Evolutionary conservation across 2,797 vertebrate species (phyloP).

Genomic region (Crossoptilon crossoptilon): DNA sequence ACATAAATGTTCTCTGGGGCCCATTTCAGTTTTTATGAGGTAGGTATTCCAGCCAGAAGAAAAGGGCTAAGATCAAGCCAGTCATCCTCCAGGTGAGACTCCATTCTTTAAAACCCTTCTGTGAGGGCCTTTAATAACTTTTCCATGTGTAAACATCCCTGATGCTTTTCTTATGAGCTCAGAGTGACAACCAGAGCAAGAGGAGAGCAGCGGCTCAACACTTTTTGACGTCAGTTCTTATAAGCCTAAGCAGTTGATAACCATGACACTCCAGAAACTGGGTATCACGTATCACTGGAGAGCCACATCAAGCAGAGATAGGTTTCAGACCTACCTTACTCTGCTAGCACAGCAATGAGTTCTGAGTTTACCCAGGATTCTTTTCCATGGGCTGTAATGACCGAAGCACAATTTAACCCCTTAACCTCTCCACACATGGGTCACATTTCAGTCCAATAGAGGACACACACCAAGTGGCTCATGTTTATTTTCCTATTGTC

Average conservation of each 20-base stretch:
- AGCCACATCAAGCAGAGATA: background rate
- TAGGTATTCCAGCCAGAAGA: conserved; percentile 27
- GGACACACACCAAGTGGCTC: conserved; percentile 49
- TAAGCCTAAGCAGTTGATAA: conserved; percentile 40
- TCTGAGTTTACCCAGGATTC: conserved; percentile 32
- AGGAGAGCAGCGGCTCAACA: background rate
- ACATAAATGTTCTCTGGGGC: conserved; percentile 22
- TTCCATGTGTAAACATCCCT: conserved; percentile 51
- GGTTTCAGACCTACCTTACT: background rate
- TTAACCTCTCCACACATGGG: conserved; percentile 42
- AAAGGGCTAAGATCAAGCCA: conserved; percentile 54
- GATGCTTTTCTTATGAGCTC: conserved; percentile 67
- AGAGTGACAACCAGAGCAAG: conserved; percentile 24
- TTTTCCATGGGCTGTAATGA: conserved; percentile 7
- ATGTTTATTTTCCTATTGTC: conserved; percentile 69
- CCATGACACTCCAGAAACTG: conserved; percentile 45
- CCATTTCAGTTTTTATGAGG: conserved; percentile 8
- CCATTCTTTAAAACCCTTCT: conserved; percentile 24
- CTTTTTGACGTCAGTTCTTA: conserved; percentile 62
- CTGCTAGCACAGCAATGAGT: background rate
- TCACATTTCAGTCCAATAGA: conserved; percentile 56
- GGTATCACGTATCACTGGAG: background rate
- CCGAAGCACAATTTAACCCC: conserved; percentile 55
- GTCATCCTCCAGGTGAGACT: conserved; percentile 31
- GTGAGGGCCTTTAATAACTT: conserved; percentile 47